These are phyloP conservation scores for Lucilia sericata DNA, from an alignment of 1,140 invertebrate genomes.

Conservation along the genomic window DNA sequence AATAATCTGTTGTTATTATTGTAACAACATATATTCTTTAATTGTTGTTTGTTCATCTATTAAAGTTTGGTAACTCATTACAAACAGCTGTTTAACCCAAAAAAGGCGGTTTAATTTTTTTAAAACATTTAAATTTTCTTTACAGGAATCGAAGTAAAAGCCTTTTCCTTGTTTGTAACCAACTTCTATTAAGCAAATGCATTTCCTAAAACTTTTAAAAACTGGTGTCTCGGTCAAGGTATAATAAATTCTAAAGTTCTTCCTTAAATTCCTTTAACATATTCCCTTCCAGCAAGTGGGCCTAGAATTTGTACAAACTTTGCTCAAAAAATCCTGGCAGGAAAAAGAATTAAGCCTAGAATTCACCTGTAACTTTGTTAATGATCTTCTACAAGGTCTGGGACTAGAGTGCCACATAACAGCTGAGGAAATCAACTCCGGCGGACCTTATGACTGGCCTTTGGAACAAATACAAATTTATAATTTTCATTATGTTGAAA, in stretches of 20 bases:
- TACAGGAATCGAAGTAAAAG: no score
- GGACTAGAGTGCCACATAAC: neutral
- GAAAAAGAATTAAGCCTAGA: neutral
- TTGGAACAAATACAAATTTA: conserved; percentile 22
- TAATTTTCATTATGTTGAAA: neutral
- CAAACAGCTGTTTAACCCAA: neutral
- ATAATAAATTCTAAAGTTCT: neutral
- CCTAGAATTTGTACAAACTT: neutral
- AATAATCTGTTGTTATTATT: no score
- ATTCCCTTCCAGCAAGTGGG: neutral
- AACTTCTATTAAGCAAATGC: neutral
- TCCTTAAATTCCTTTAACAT: neutral
- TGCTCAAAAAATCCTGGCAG: neutral
- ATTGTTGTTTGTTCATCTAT: no score
- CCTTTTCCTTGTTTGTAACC: neutral
- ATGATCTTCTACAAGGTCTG: neutral
- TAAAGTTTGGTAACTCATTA: neutral
- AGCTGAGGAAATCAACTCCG: neutral
- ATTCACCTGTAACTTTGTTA: neutral
- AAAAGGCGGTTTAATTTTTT: neutral
- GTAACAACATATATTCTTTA: no score
- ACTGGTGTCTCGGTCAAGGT: neutral
- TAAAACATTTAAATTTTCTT: no score
- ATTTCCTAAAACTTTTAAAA: neutral
- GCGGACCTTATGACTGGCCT: neutral